Base-by-base conservation (phyloP, 2,888 invertebrate species). In the Agrypnus murinus region DNA sequence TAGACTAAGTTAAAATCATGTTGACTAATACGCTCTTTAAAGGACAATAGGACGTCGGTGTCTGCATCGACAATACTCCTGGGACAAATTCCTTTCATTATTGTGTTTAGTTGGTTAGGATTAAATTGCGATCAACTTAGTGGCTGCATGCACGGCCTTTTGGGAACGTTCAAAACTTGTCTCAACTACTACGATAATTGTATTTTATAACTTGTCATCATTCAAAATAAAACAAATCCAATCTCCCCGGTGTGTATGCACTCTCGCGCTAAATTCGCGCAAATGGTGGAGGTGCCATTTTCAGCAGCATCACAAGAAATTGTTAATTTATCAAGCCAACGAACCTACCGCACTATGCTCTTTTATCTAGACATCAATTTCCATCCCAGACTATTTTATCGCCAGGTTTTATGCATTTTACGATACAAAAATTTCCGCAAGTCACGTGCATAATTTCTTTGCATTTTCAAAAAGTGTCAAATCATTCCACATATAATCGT, bases 11-110 rank as follows among this genome's bases (percentile, higher is more conserved):
- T 45, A 32, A 50, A 65, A 55, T 34, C 17, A 34, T 43, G 48
- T 67, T 67, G 53, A 67, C 50, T 66, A 60, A 67, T 67, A 38
- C 38, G 66, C 48, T 66, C 59, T 66, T 60, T 62, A 67, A 55
- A 53, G 60, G 67, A 67, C 67, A 67, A 67, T 67, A 34, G 59
- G 43, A 25, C 5, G n/a, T 32, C 59, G 60, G 34, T 55, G 67
- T 67, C 67, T 60, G 45, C 60, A 67, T 40, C 60, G 58, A 67
- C 67, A 67, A 67, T 62, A 45, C 59, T 40, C 67, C 59, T 15
- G 60, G 67, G 67, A 55, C 59, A 62, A 60, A 62, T 67, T 67
- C 67, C 67, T 60, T 60, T 67, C 60, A 67, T 67, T 67, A 67
- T 60, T 67, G 60, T 67, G 67, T 67, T 67, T 62, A 62, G 67